phyloP scores from a whole-genome alignment of 2,888 invertebrate genomes.

The Diaphora mendica region DNA sequence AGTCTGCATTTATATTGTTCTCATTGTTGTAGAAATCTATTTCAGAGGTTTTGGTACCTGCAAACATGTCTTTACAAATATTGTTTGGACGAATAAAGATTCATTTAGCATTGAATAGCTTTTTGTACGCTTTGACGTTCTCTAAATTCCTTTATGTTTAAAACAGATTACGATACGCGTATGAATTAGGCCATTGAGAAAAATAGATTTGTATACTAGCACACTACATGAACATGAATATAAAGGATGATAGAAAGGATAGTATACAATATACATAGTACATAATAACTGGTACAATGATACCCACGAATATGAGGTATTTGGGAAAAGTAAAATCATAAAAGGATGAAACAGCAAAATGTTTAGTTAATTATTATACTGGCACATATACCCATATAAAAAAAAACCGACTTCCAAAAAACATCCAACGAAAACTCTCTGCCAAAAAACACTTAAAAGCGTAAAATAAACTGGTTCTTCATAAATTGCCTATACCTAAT shows the following conservation, averaged over 20 bases:
- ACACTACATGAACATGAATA: not conserved
- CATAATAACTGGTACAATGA: not conserved
- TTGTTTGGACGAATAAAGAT: slow-evolving; percentile 21
- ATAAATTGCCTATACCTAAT: no score
- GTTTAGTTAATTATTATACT: not conserved
- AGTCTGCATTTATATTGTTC: slow-evolving; percentile 61
- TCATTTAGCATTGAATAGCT: not conserved
- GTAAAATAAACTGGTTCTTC: no score
- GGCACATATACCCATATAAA: not conserved
- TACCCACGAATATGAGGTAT: not conserved
- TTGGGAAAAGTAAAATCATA: no score
- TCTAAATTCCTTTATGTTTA: not conserved
- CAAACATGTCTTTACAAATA: slow-evolving; percentile 57
- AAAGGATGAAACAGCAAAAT: not conserved
- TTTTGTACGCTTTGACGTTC: not conserved
- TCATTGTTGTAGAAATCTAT: slow-evolving; percentile 80
- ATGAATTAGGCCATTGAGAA: not conserved
- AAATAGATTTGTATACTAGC: not conserved
- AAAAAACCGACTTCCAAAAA: no score
- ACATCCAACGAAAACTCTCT: no score
- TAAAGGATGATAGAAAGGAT: not conserved
- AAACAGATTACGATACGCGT: not conserved
- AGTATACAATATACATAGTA: no score
- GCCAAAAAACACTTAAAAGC: no score
- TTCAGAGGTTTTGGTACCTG: slow-evolving; percentile 81